These are phyloP conservation scores for Chloroceryle aenea DNA, from an alignment of 2,113 vertebrate species.

Conservation along the genomic window DNA sequence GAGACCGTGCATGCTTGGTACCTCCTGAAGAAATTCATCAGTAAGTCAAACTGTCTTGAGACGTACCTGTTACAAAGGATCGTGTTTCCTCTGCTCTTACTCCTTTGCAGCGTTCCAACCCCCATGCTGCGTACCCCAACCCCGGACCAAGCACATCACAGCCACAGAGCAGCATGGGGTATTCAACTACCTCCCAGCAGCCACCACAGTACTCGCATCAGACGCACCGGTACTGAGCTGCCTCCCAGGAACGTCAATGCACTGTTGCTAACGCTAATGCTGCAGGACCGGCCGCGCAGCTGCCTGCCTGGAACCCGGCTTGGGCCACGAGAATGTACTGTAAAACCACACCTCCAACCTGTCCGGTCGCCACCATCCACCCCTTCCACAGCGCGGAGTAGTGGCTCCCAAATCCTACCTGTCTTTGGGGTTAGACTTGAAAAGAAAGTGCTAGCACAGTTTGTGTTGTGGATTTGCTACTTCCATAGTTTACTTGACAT, in stretches of 20 bases:
- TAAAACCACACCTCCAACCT: conserved; percentile 75
- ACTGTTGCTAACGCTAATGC: conserved; percentile 73
- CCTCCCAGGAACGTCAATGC: conserved; percentile 64
- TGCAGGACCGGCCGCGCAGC: conserved; percentile 72
- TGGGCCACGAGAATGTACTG: conserved; percentile 81
- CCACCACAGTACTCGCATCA: conserved; percentile 99
- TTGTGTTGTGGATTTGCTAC: conserved; percentile 86
- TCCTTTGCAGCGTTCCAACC: conserved; percentile 92
- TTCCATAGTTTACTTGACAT: conserved; percentile 88
- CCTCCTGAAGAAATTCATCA: background rate
- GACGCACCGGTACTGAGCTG: conserved; percentile 96
- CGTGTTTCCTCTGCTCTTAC: background rate
- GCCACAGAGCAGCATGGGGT: conserved; percentile 99
- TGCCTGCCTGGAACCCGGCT: conserved; percentile 70
- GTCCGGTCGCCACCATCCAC: conserved; percentile 74
- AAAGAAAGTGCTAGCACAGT: conserved; percentile 84
- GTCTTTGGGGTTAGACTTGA: conserved; percentile 79
- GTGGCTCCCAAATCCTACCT: conserved; percentile 72
- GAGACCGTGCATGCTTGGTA: rapidly evolving
- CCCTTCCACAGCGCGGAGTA: conserved; percentile 72
- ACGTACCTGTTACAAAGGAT: rapidly evolving
- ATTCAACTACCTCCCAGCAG: conserved; percentile 99
- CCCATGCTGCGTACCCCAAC: conserved; percentile 99
- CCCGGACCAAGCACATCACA: conserved; percentile 99
- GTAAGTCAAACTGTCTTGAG: rapidly evolving